A percentile compares a stretch with the other conserved stretches of the same genome.
These are phyloP conservation scores for Onychomys leucogaster DNA, from an alignment of 2,797 vertebrate genomes.

Conservation along the genomic window DNA sequence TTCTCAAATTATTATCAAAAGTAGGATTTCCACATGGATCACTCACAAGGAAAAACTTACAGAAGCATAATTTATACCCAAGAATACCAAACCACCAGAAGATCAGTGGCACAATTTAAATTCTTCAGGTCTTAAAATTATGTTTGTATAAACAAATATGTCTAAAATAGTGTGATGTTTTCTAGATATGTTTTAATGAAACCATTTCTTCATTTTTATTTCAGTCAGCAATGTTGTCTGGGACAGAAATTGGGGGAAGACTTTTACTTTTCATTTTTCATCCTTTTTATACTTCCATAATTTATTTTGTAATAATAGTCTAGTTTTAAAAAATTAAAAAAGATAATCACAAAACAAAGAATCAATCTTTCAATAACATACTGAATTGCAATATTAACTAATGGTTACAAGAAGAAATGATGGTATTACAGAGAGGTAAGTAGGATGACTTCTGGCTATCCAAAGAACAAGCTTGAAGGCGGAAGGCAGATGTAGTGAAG, in stretches of 20 bases:
- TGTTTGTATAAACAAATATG: not conserved
- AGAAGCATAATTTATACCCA: conserved; percentile 19
- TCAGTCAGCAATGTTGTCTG: conserved; percentile 37
- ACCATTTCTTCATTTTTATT: conserved; percentile 34
- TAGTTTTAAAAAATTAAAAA: conserved; percentile 16
- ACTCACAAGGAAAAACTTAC: not conserved
- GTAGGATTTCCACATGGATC: conserved; percentile 13
- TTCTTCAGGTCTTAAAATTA: not conserved
- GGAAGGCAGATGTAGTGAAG: not conserved
- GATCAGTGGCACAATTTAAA: not conserved
- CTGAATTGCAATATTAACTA: not conserved
- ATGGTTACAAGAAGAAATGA: conserved; percentile 42
- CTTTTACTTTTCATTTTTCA: not conserved
- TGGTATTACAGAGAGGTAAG: not conserved
- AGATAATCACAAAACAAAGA: not conserved
- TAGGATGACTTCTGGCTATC: not conserved
- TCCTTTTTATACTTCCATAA: not conserved
- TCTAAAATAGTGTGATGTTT: not conserved
- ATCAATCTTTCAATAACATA: not conserved
- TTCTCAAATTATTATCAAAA: not conserved
- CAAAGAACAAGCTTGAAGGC: not conserved
- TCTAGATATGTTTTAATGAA: conserved; percentile 15
- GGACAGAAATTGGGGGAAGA: not conserved
- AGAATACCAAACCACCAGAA: conserved; percentile 15
- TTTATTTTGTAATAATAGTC: conserved; percentile 34